These are phyloP conservation scores for Rhynchonycteris naso DNA, from an alignment of 2,797 vertebrate genomes.

Conservation along the genomic window DNA sequence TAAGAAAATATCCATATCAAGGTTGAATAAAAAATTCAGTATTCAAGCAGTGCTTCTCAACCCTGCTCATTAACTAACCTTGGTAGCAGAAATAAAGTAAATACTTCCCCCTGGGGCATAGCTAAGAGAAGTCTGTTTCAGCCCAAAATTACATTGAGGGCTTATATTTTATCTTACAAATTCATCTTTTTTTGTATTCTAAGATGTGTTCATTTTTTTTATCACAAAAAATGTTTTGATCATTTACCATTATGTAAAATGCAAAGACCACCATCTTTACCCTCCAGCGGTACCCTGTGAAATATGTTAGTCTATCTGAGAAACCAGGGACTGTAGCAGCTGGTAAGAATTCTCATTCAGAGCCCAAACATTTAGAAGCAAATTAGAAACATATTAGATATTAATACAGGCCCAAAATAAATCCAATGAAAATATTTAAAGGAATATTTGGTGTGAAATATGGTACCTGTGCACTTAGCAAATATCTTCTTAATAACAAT, in stretches of 20 bases:
- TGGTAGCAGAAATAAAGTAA: neutral
- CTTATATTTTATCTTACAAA: conserved; percentile 11
- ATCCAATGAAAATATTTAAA: neutral
- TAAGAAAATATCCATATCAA: neutral
- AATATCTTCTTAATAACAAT: neutral
- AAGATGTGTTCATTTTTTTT: neutral
- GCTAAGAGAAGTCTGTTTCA: neutral
- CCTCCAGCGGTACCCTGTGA: neutral
- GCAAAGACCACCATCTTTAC: neutral
- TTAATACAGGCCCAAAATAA: neutral
- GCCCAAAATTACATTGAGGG: neutral
- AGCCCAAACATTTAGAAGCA: conserved; percentile 9
- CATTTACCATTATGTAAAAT: neutral
- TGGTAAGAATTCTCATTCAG: neutral
- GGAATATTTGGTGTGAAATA: neutral
- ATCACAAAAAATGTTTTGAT: neutral
- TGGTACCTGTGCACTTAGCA: neutral
- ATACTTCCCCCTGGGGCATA: neutral
- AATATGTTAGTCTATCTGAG: neutral
- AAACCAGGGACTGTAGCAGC: conserved; percentile 12
- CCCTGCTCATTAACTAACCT: neutral
- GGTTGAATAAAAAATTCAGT: neutral
- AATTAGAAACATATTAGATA: neutral
- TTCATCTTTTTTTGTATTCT: neutral
- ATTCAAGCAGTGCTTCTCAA: neutral